Conservation (phyloP, 1,140 invertebrate species). For the Galendromus occidentalis region DNA sequence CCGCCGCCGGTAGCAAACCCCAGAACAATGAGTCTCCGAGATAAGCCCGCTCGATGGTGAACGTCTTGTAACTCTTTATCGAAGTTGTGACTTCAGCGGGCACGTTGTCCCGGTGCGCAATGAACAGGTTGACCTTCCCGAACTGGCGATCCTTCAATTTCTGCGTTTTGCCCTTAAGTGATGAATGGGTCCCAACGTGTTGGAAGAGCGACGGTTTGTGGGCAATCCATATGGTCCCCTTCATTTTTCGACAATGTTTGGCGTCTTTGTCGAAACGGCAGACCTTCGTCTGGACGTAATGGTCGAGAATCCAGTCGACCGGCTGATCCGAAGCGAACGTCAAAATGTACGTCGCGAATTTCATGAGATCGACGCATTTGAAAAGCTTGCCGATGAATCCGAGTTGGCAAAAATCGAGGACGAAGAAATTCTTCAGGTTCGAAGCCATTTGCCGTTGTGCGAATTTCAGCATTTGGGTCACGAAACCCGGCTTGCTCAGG, state of each 20-base stretch:
- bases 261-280: conserved; percentile 61
- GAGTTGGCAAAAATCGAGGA: conserved; percentile 79
- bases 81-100: conserved; percentile 45
- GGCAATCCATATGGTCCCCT: conserved; percentile 57
- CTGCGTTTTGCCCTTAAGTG: conserved; percentile 86
- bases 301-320: conserved; percentile 84
- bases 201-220: conserved; percentile 85
- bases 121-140: conserved; percentile 61
- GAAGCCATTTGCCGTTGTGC: conserved; percentile 51
- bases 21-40: conserved; percentile 75
- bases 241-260: conserved; percentile 66
- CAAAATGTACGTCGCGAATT: conserved; percentile 34
- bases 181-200: conserved; percentile 86
- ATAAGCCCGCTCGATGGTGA: conserved; percentile 59
- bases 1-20: conserved; percentile 62
- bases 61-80: conserved; percentile 65
- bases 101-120: conserved; percentile 49
- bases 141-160: conserved; percentile 87
- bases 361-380: conserved; percentile 52
- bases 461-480: conserved; percentile 68
- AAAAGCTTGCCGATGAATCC: conserved; percentile 90
- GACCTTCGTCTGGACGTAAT: conserved; percentile 70
- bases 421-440: conserved; percentile 61
- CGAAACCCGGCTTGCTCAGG: conserved; percentile 56
- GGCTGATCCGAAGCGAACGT: conserved; percentile 91